Evolutionary conservation across 2,797 vertebrate genomes (phyloP).

Genomic region (Cheirogaleus major): DNA sequence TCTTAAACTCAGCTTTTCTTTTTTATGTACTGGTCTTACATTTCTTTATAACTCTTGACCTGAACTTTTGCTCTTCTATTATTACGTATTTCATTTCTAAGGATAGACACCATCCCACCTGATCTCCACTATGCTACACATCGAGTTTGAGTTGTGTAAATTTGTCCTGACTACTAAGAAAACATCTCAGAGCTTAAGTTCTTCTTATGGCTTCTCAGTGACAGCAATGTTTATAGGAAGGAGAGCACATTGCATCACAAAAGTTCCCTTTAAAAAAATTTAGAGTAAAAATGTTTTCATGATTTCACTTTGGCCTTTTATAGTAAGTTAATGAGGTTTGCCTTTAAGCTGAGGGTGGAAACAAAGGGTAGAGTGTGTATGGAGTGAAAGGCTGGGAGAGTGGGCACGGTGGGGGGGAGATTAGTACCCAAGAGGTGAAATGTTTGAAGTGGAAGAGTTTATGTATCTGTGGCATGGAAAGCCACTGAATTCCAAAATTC

Average conservation of each 20-base stretch:
- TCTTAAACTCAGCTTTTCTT: background rate
- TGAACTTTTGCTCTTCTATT: background rate
- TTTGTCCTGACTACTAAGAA: background rate
- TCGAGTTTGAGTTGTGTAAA: background rate
- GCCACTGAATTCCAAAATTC: background rate
- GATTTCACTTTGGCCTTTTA: background rate
- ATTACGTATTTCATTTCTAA: background rate
- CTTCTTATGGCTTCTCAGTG: background rate
- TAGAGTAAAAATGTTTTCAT: background rate
- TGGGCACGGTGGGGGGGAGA: fast-evolving
- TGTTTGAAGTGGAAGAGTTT: background rate
- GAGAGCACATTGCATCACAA: background rate
- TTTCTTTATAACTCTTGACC: background rate
- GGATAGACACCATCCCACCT: background rate
- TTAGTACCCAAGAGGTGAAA: background rate
- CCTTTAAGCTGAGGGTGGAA: background rate
- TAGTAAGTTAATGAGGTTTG: background rate
- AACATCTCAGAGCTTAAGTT: background rate
- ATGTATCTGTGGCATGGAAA: background rate
- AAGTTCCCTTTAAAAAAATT: background rate
- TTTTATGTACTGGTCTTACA: background rate
- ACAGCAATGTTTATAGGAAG: background rate
- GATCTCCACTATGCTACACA: too few relatives aligned
- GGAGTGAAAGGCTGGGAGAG: background rate
- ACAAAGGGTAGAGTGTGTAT: background rate